These are phyloP conservation scores for Hydropsyche betteni DNA, from an alignment of 2,888 invertebrate species.

Conservation along the genomic window DNA sequence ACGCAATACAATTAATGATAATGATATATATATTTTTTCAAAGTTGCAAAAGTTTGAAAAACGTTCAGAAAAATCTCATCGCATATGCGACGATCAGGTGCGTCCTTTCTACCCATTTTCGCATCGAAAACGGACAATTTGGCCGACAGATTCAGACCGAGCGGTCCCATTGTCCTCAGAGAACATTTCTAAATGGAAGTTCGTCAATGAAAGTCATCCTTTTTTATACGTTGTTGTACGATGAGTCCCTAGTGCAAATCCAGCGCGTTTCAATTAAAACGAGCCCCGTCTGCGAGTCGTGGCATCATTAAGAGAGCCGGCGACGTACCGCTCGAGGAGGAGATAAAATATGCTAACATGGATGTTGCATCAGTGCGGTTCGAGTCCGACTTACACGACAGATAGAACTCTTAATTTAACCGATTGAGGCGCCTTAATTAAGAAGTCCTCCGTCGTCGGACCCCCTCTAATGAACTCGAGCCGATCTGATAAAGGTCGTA, in stretches of 20 bases:
- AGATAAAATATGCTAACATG: slow-evolving; percentile 33
- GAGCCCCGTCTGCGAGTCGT: slow-evolving; percentile 25
- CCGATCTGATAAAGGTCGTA: slow-evolving; percentile 3
- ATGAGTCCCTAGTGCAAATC: not conserved
- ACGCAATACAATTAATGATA: not conserved
- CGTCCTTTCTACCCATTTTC: slow-evolving; percentile 13
- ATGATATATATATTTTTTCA: too few relatives aligned
- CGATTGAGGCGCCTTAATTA: slow-evolving; percentile 50
- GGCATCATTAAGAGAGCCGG: slow-evolving; percentile 33
- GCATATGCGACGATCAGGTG: not conserved
- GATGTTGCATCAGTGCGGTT: slow-evolving; percentile 32
- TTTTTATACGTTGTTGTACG: not conserved
- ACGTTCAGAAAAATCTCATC: too few relatives aligned
- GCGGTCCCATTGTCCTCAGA: slow-evolving; percentile 42
- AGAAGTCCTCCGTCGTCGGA: slow-evolving; percentile 43
- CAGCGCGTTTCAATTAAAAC: slow-evolving; percentile 22
- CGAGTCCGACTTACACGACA: slow-evolving; percentile 30
- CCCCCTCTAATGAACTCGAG: slow-evolving; percentile 38
- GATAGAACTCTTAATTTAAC: slow-evolving; percentile 47
- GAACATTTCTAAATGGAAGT: not conserved
- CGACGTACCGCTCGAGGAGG: not conserved
- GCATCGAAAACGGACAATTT: slow-evolving; percentile 12
- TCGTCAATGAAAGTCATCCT: not conserved
- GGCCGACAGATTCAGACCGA: slow-evolving; percentile 48
- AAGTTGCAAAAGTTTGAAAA: too few relatives aligned